Conservation (phyloP, 2,113 vertebrate species). For the Phrynocephalus versicolor region DNA sequence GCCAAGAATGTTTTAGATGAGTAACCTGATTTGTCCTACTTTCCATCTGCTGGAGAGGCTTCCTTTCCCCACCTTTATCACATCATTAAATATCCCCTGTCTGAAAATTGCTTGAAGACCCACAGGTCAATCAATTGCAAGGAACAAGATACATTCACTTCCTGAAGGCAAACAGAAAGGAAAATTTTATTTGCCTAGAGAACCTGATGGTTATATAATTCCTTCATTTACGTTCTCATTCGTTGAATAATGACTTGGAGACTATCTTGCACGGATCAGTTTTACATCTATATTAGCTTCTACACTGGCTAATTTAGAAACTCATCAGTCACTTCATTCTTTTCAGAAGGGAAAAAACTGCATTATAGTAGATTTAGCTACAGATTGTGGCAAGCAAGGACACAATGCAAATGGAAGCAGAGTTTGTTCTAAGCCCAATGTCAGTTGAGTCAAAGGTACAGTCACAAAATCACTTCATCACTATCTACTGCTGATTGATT, state of each 20-base stretch:
- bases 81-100: not conserved
- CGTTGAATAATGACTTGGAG: constrained; percentile 37
- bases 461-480: not conserved
- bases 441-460: not conserved
- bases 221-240: constrained; percentile 44
- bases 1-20: not conserved
- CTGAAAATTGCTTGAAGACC: constrained; percentile 10
- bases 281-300: not conserved
- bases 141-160: constrained; percentile 40
- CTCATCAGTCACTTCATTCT: not conserved
- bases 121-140: constrained; percentile 40
- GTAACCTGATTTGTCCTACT: not conserved
- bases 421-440: not conserved
- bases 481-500: not conserved
- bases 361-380: constrained; percentile 19
- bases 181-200: constrained; percentile 24
- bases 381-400: constrained; percentile 1
- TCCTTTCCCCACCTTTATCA: not conserved
- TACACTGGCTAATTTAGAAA: not conserved
- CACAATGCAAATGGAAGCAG: not conserved
- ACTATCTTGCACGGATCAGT: constrained; percentile 35
- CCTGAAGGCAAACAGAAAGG: constrained; percentile 41
- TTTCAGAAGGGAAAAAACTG: rapidly evolving
- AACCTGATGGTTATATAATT: constrained; percentile 38
- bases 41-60: not conserved